Conservation (phyloP, 2,888 invertebrate species). For the Halictus quadricinctus region DNA sequence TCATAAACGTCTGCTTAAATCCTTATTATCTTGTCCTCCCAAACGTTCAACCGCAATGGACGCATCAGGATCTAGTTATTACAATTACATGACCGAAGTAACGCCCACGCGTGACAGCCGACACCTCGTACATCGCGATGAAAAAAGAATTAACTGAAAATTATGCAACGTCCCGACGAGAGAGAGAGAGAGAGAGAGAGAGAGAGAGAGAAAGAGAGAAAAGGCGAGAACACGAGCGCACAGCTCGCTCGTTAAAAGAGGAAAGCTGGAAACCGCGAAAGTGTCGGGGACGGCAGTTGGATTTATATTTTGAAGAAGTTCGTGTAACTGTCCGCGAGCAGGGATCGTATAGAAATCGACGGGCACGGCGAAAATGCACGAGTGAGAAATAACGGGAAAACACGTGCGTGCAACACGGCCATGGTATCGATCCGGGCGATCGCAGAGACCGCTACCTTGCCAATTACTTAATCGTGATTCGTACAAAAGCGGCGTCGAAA, state of each 20-base stretch:
- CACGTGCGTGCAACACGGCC: conserved; percentile 58
- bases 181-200: background rate
- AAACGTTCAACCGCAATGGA: background rate
- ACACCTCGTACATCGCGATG: background rate
- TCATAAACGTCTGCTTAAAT: background rate
- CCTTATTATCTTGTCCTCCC: background rate
- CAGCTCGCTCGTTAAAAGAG: conserved; percentile 3
- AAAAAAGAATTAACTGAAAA: conserved; percentile 9
- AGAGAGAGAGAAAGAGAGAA: background rate
- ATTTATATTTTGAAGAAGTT: conserved; percentile 56
- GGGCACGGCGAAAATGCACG: conserved; percentile 42
- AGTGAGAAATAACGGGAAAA: conserved; percentile 58
- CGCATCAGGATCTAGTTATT: conserved; percentile 1
- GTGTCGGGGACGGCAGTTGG: conserved; percentile 22
- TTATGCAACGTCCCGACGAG: background rate
- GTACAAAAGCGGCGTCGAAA: conserved; percentile 42
- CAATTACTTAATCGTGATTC: conserved; percentile 62
- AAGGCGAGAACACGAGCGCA: background rate
- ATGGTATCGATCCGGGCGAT: conserved; percentile 53
- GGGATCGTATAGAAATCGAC: conserved; percentile 45
- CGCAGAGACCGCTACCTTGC: conserved; percentile 55
- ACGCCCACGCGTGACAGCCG: background rate
- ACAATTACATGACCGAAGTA: background rate
- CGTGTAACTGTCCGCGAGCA: conserved; percentile 47
- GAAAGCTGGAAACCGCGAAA: conserved; percentile 40